Evolutionary conservation across 2,113 vertebrate genomes (phyloP), one percentile per base, ranked within the genome.

Genomic region (Mesitornis unicolor): DNA sequence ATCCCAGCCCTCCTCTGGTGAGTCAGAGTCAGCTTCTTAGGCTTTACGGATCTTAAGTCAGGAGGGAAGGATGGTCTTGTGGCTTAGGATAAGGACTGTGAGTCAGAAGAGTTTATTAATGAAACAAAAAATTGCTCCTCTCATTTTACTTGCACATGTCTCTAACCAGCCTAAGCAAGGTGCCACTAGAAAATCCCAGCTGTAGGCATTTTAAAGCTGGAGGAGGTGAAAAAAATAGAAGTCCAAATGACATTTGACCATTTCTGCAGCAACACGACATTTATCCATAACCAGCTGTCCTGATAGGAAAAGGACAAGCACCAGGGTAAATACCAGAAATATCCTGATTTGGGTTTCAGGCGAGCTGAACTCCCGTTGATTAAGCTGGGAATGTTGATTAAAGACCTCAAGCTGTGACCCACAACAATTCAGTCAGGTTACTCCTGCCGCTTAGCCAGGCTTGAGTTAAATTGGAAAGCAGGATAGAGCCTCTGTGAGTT

Each of bases 371-470:
- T 59, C 70, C 50, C 0, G 0, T 60, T 90, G 85, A 94, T 94
- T 92, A 87, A 90, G 75, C 69, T 79, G 88, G 68, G 88, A 94
- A 95, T 84, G 83, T 93, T 95, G 92, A 95, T 96, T 95, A 94
- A 94, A 75, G 82, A 86, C 84, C 50, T 84, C 95, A 88, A 84
- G 90, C 95, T 93, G 90, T 92, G 92, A 93, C 80, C 73, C 60
- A n/a, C 47, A 86, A 70, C 90, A 75, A 90, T 92, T 78, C 60
- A 73, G 53, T 47, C 43, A 83, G 75, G 86, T 95, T 94, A 71
- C 67, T 94, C 76, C 75, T 78, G 57, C 92, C 2, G 25, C 83
- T 94, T 84, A 71, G 73, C 51, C 47, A 88, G 81, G 84, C 83
- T 77, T 54, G 78, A 84, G 80, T 74, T 92, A 94, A 95, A 92